phyloP scores from a whole-genome alignment of 2,797 vertebrate species.

The Falco columbarius region DNA sequence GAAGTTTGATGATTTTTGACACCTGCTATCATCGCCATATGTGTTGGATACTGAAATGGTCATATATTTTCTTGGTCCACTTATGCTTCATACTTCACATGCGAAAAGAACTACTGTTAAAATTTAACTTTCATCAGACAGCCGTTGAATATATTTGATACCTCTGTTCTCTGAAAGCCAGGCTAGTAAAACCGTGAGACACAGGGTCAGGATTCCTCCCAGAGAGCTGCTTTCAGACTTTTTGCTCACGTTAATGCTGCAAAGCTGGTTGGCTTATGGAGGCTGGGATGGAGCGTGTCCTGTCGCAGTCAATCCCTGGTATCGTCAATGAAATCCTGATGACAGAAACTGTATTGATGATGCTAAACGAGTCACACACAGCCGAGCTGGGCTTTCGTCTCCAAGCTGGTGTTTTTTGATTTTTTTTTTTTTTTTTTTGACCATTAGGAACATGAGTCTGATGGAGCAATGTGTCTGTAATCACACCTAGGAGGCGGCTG shows the following conservation, averaged over 20 bases:
- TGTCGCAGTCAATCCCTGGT: background rate
- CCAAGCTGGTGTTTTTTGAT: background rate
- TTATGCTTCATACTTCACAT: background rate
- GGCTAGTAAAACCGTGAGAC: background rate
- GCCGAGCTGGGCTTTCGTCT: background rate
- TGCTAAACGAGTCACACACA: rapidly evolving
- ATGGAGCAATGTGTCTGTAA: background rate
- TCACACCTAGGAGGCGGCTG: rapidly evolving
- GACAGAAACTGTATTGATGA: background rate
- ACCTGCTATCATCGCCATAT: background rate
- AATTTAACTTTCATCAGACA: background rate
- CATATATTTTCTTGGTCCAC: background rate
- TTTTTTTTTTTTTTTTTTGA: background rate
- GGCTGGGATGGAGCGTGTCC: background rate
- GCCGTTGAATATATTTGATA: background rate
- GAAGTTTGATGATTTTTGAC: background rate
- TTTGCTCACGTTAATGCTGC: background rate
- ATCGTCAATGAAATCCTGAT: background rate
- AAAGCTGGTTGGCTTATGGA: background rate
- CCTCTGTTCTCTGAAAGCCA: background rate
- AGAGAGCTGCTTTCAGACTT: background rate
- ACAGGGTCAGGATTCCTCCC: background rate
- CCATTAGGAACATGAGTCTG: background rate
- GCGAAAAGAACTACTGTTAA: background rate
- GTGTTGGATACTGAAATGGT: background rate